A percentile compares a stretch with the other conserved stretches of the same genome.
Conservation (phyloP, 1,140 invertebrate species). For the Battus philenor region DNA sequence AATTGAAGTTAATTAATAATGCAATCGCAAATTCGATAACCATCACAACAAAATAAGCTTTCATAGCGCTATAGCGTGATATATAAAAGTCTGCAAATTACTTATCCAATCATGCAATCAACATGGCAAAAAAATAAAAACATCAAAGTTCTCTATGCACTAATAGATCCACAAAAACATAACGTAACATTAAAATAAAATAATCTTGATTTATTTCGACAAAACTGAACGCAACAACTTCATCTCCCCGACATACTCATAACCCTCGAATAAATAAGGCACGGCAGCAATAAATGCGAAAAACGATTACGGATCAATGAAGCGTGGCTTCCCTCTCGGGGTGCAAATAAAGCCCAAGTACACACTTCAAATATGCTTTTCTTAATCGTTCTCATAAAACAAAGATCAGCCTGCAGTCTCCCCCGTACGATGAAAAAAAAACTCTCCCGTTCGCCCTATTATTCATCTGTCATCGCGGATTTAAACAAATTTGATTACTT, state of each 20-base stretch:
- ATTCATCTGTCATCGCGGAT: conserved; percentile 45
- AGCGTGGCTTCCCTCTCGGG: conserved; percentile 60
- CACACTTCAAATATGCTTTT: conserved; percentile 76
- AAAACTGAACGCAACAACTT: conserved; percentile 39
- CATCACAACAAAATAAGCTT: no score
- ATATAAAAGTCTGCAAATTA: no score
- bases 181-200: conserved; percentile 16
- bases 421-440: conserved; percentile 48
- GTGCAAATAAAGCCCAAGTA: conserved; percentile 69
- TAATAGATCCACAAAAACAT: conserved; percentile 2
- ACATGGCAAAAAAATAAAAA: conserved; percentile 5
- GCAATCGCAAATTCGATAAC: no score
- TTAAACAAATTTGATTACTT: no score
- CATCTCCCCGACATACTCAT: conserved; percentile 45
- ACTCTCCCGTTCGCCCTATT: conserved; percentile 53
- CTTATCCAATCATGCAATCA: no score
- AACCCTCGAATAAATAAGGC: conserved; percentile 53
- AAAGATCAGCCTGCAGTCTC: conserved; percentile 67
- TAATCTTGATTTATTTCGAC: conserved; percentile 29
- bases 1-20: no score
- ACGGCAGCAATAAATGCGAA: conserved; percentile 61
- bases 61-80: no score
- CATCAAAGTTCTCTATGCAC: conserved; percentile 2
- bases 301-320: conserved; percentile 75
- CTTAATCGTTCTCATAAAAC: conserved; percentile 76